A percentile compares a stretch with the other conserved stretches of the same genome.
Evolutionary conservation across 2,888 invertebrate species (phyloP).

Genomic region (Chalcis sispes): DNA sequence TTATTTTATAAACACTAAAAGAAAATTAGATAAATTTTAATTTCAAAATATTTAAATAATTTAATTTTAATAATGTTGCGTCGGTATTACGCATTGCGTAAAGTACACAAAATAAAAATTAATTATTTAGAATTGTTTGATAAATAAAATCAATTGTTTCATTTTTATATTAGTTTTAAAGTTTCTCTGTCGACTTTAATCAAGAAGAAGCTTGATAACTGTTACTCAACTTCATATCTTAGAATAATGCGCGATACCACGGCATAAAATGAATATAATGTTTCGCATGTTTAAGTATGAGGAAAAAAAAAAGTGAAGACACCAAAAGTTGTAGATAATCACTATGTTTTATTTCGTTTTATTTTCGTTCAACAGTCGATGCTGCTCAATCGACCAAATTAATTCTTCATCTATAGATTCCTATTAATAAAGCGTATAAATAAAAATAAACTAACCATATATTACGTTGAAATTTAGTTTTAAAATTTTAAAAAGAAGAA

Average conservation of each 20-base stretch:
- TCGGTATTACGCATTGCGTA: too few species aligned
- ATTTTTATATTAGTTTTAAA: too few species aligned
- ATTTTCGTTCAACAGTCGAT: background rate
- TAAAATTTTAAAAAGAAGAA: too few species aligned
- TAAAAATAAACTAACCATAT: background rate
- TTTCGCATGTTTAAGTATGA: background rate
- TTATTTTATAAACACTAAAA: too few species aligned
- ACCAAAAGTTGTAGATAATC: background rate
- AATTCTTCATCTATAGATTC: background rate
- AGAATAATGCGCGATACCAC: background rate
- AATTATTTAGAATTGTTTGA: too few species aligned
- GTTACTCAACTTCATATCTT: background rate
- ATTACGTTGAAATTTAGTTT: background rate
- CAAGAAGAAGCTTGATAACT: background rate
- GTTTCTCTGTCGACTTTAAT: too few species aligned
- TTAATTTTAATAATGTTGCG: too few species aligned
- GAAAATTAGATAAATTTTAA: too few species aligned
- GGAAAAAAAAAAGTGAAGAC: background rate
- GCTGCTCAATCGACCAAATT: background rate
- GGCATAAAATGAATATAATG: background rate
- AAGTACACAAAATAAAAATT: too few species aligned
- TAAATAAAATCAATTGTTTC: too few species aligned
- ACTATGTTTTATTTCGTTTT: background rate
- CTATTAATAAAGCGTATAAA: conserved; percentile 2
- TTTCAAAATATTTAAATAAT: too few species aligned